These are phyloP conservation scores for Crotalus tigris DNA, from an alignment of 2,113 vertebrate species.

Conservation along the genomic window DNA sequence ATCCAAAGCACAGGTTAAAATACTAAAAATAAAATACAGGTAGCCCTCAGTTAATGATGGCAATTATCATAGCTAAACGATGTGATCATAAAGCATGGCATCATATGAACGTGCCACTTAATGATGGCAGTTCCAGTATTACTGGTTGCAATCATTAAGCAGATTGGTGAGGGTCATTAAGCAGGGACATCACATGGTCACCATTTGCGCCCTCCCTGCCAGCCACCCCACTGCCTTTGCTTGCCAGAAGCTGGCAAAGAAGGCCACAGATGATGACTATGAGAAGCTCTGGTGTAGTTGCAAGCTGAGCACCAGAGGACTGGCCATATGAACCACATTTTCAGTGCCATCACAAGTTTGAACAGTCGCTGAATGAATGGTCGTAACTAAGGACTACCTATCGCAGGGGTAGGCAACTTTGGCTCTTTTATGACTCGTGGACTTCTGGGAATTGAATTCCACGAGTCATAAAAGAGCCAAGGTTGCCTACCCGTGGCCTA, in stretches of 20 bases:
- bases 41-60: background rate
- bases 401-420: background rate
- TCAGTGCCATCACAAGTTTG: background rate
- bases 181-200: background rate
- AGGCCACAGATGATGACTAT: background rate
- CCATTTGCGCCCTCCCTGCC: background rate
- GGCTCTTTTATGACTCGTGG: too few relatives aligned
- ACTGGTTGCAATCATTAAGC: background rate
- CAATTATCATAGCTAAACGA: background rate
- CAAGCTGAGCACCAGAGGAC: background rate
- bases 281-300: background rate
- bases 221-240: background rate
- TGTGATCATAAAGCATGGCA: background rate
- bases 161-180: background rate
- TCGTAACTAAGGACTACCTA: background rate
- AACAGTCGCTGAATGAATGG: background rate
- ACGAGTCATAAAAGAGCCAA: too few relatives aligned
- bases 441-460: too few relatives aligned
- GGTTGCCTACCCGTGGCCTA: too few relatives aligned
- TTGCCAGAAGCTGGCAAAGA: background rate
- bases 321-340: background rate
- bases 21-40: background rate
- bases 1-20: background rate
- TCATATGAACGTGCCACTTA: background rate
- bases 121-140: background rate